These are phyloP conservation scores for Darevskia nairensis DNA, from an alignment of 2,797 vertebrate genomes.

Conservation along the genomic window DNA sequence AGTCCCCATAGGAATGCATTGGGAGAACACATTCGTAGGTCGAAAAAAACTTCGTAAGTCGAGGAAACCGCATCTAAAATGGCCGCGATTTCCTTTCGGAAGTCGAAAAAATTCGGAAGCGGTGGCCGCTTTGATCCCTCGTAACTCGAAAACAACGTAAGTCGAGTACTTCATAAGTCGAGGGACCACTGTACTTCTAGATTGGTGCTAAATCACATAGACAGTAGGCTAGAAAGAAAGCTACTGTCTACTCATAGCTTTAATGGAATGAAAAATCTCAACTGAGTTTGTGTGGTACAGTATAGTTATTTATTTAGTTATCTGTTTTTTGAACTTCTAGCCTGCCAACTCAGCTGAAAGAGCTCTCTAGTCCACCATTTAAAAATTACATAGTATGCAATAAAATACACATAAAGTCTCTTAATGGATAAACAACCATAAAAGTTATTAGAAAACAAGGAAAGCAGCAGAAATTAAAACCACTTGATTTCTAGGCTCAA, in stretches of 20 bases:
- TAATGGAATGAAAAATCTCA: not conserved
- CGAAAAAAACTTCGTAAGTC: too few species aligned
- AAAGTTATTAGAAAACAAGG: not conserved
- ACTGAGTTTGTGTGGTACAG: not conserved
- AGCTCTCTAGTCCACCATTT: not conserved
- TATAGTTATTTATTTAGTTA: not conserved
- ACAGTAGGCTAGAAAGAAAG: not conserved
- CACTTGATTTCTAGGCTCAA: not conserved
- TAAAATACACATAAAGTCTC: slow-evolving; percentile 12
- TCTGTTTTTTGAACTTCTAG: not conserved
- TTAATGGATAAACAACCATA: not conserved
- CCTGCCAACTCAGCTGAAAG: not conserved
- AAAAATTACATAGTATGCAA: not conserved
- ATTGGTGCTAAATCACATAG: not conserved
- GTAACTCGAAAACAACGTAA: too few species aligned
- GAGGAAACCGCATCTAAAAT: too few species aligned
- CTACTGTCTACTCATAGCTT: not conserved
- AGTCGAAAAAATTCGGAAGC: too few species aligned
- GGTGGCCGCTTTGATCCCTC: too few species aligned
- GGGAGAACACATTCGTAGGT: too few species aligned
- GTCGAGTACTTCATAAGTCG: too few species aligned
- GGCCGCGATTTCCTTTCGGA: too few species aligned
- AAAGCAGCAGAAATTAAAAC: not conserved
- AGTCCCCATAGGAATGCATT: too few species aligned
- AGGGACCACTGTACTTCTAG: too few species aligned